These are phyloP conservation scores for Gasterosteus aculeatus DNA, from an alignment of 2,113 vertebrate species.

Conservation along the genomic window DNA sequence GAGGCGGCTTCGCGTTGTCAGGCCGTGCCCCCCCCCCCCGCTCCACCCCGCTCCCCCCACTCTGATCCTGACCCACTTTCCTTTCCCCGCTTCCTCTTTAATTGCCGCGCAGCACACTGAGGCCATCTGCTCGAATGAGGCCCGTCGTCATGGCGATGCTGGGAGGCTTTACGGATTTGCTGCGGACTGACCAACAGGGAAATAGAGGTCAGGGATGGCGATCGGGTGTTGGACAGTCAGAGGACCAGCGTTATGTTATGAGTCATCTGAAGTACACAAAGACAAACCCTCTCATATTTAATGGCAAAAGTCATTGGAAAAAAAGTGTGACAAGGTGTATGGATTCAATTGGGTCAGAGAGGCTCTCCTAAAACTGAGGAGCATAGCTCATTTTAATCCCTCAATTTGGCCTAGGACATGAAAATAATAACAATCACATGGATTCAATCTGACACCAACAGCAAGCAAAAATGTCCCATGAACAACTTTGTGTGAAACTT, in stretches of 20 bases:
- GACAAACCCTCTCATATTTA: neutral
- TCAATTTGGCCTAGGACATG: neutral
- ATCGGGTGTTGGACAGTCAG: constrained; percentile 57
- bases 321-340: too few species aligned
- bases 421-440: neutral
- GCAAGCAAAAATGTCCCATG: neutral
- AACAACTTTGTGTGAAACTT: neutral
- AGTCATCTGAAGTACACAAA: constrained; percentile 5
- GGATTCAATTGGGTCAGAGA: neutral
- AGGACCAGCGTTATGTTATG: constrained; percentile 45
- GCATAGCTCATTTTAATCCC: neutral
- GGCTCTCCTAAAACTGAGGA: neutral
- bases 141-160: constrained; percentile 82
- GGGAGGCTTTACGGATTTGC: constrained; percentile 85
- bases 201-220: constrained; percentile 78
- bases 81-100: constrained; percentile 77
- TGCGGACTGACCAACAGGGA: constrained; percentile 72
- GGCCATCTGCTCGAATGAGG: constrained; percentile 84
- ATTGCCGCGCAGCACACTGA: constrained; percentile 82
- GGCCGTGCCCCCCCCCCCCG: constrained; percentile 42
- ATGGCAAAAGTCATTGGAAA: neutral
- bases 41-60: constrained; percentile 48
- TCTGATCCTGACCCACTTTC: constrained; percentile 75
- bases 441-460: neutral
- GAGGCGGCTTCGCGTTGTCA: constrained; percentile 54